Base-by-base conservation (phyloP, 2,888 invertebrate species). In the Melolontha melolontha region DNA sequence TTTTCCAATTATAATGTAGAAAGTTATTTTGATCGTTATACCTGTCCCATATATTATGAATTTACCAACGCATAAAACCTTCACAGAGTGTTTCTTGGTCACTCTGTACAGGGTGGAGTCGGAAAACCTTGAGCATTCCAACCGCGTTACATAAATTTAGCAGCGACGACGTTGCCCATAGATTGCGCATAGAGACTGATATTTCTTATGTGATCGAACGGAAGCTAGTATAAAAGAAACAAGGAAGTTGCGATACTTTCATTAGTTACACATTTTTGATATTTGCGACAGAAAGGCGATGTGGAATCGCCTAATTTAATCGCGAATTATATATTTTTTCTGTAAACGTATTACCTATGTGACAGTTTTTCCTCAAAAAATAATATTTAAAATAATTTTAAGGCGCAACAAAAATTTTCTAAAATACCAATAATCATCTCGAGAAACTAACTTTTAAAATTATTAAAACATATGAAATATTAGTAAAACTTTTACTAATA, bases 51-150 rank as follows among this genome's bases (percentile, higher is more conserved):
- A 6, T 34, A 10, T 34, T 34, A 34, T 34, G 34, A 10, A 1
- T 34, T 2, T 34, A 10, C 34, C 2, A 34, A 10, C 10, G 34
- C 34, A 34, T 2, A 34, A 6, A 51, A 40, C 51, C 49, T 64
- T 64, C 51, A 47, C 49, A 42, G 57, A 49, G 49, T 47, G 66
- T 57, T 66, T 55, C 66, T 52, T 47, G 47, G 54, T 51, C 64
- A 51, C 12, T 47, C 44, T 16, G 57, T 57, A 7, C 40, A 55
- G 75, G 78, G 81, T 79, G 81, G 79, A 79, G 80, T 75, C 76
- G 76, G 77, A 76, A 77, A 76, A 75, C 81, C 81, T 81, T 81
- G 74, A 72, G 55, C 59, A 63, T 66, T 66, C 55, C 64, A 57
- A 27, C 52, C 27, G 27, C 29, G 59, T 49, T 69, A 62, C 54